These are phyloP conservation scores for Eueides isabella DNA, from an alignment of 1,140 invertebrate genomes.

Conservation along the genomic window DNA sequence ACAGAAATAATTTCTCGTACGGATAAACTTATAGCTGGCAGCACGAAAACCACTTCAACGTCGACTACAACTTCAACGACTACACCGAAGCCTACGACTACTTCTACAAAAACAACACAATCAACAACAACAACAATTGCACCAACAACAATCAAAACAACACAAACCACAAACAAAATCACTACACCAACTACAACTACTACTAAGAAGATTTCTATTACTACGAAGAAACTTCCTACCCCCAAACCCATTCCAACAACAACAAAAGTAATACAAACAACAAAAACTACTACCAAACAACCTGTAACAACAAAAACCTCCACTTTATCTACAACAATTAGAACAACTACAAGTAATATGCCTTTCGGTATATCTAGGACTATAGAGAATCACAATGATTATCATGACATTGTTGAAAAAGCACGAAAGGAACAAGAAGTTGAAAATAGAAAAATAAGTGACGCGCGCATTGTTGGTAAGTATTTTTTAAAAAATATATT, in stretches of 20 bases:
- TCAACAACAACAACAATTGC: conserved; percentile 40
- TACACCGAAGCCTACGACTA: conserved; percentile 34
- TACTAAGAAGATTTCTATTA: conserved; percentile 17
- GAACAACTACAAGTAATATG: conserved; percentile 29
- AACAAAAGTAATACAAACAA: conserved; percentile 25
- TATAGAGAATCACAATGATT: conserved; percentile 39
- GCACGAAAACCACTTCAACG: conserved; percentile 37
- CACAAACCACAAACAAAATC: conserved; percentile 26
- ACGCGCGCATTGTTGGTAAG: conserved; percentile 14
- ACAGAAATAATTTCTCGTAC: conserved; percentile 49
- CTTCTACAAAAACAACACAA: conserved; percentile 25
- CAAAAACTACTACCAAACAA: conserved; percentile 20
- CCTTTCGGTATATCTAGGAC: conserved; percentile 40
- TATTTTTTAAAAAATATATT: background rate
- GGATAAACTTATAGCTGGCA: conserved; percentile 54
- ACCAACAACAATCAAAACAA: conserved; percentile 31
- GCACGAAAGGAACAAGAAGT: conserved; percentile 40
- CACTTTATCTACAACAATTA: conserved; percentile 14
- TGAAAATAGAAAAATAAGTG: conserved; percentile 29
- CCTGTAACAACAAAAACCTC: conserved; percentile 21
- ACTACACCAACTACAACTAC: conserved; percentile 31
- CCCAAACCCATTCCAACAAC: conserved; percentile 26
- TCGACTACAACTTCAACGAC: conserved; percentile 39
- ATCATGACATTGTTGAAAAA: conserved; percentile 39
- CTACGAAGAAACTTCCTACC: background rate